Evolutionary conservation across 2,888 invertebrate species (phyloP).

Genomic region (Thumatha senex): DNA sequence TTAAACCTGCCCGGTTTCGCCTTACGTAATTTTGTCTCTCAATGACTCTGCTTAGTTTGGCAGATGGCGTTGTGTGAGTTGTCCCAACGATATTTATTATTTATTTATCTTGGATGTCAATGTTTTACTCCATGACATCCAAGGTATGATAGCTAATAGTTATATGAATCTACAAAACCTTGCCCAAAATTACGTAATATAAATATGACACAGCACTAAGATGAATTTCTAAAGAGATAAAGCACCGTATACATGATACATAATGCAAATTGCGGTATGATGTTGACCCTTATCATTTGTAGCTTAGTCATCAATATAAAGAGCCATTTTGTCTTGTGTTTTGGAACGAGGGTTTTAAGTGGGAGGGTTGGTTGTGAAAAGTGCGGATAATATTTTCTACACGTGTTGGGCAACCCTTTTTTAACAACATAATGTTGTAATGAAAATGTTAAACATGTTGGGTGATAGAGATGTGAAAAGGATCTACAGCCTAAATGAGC

Average conservation of each 20-base stretch:
- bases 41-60: no score
- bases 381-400: slow-evolving; percentile 1
- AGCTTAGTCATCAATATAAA: slow-evolving; percentile 36
- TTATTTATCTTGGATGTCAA: no score
- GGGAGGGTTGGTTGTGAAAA: slow-evolving; percentile 6
- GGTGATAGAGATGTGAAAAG: no score
- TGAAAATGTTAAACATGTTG: not conserved
- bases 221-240: slow-evolving; percentile 42
- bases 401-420: not conserved
- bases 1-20: no score
- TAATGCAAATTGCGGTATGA: slow-evolving; percentile 33
- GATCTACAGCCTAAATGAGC: no score
- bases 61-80: no score
- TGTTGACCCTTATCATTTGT: slow-evolving; percentile 37
- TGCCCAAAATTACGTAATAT: slow-evolving; percentile 26
- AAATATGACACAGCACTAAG: slow-evolving; percentile 33
- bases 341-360: slow-evolving; percentile 12
- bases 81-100: no score
- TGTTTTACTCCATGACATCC: no score
- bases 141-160: not conserved
- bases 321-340: slow-evolving; percentile 32
- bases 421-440: not conserved
- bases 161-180: slow-evolving; percentile 18
- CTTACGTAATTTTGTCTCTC: no score
- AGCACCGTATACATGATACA: slow-evolving; percentile 21